Evolutionary conservation across 2,888 invertebrate species (phyloP).

Genomic region (Cryptophagus acutangulus): DNA sequence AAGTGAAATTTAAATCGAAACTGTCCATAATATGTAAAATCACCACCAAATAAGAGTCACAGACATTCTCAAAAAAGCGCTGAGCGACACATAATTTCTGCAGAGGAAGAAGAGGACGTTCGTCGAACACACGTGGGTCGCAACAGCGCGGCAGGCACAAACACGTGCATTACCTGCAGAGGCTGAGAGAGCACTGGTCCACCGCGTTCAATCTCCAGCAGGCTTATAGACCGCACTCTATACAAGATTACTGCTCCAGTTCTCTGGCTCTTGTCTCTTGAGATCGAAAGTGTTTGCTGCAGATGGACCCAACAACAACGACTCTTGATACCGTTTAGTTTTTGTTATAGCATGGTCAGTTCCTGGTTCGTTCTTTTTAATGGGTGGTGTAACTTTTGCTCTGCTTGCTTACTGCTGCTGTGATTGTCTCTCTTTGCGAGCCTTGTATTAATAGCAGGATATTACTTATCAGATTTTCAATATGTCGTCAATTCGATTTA

Average conservation of each 20-base stretch:
- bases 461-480: no score
- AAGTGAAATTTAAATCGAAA: no score
- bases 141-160: slow-evolving; percentile 28
- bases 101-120: neutral
- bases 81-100: slow-evolving; percentile 9
- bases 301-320: slow-evolving; percentile 44
- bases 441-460: no score
- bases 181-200: slow-evolving; percentile 42
- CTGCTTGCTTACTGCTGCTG: no score
- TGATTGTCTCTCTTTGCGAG: no score
- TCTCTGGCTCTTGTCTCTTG: slow-evolving; percentile 35
- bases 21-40: no score
- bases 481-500: no score
- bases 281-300: slow-evolving; percentile 46
- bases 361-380: slow-evolving; percentile 41
- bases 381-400: no score
- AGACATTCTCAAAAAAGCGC: no score
- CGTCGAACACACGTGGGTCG: slow-evolving; percentile 27
- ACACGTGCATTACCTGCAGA: slow-evolving; percentile 38
- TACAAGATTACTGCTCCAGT: slow-evolving; percentile 43
- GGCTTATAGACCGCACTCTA: slow-evolving; percentile 34
- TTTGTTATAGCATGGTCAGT: slow-evolving; percentile 38
- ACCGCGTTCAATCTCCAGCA: slow-evolving; percentile 38
- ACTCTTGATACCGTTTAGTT: slow-evolving; percentile 43
- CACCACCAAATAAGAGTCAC: no score